These are phyloP conservation scores for Odontocolon sp. DNA, from an alignment of 2,888 invertebrate genomes.

Conservation along the genomic window DNA sequence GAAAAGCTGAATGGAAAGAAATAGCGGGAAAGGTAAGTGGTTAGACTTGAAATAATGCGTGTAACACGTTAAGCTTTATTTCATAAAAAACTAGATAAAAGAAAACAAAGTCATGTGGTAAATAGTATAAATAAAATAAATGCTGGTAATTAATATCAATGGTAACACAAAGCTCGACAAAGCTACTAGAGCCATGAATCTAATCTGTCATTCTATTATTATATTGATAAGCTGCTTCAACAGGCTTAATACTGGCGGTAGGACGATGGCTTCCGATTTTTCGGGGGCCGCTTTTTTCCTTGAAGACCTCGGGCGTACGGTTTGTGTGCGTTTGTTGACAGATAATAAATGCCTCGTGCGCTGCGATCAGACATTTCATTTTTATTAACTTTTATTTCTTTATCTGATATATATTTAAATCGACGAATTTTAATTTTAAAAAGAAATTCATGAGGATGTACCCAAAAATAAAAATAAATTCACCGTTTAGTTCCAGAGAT, in stretches of 20 bases:
- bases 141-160: neutral
- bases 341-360: constrained; percentile 92
- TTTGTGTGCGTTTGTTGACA: constrained; percentile 91
- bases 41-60: constrained; percentile 3
- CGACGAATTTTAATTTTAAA: neutral
- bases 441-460: too few species aligned
- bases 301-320: constrained; percentile 94
- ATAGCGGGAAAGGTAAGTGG: constrained; percentile 43
- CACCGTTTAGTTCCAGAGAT: neutral
- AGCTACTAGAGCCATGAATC: neutral
- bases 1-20: neutral
- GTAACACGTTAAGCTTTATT: constrained; percentile 30
- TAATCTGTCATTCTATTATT: constrained; percentile 74
- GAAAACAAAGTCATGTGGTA: constrained; percentile 18
- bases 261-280: constrained; percentile 79
- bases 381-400: neutral
- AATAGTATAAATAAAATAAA: constrained; percentile 6
- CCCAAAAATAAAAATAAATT: too few species aligned
- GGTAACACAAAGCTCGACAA: neutral
- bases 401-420: too few species aligned
- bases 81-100: constrained; percentile 37
- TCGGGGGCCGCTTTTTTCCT: constrained; percentile 82
- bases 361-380: constrained; percentile 81
- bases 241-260: constrained; percentile 80
- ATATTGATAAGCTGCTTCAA: constrained; percentile 79